Evolutionary conservation across 2,797 vertebrate genomes (phyloP), one percentile per base, ranked within the genome.

Genomic region (Leuciscus waleckii): DNA sequence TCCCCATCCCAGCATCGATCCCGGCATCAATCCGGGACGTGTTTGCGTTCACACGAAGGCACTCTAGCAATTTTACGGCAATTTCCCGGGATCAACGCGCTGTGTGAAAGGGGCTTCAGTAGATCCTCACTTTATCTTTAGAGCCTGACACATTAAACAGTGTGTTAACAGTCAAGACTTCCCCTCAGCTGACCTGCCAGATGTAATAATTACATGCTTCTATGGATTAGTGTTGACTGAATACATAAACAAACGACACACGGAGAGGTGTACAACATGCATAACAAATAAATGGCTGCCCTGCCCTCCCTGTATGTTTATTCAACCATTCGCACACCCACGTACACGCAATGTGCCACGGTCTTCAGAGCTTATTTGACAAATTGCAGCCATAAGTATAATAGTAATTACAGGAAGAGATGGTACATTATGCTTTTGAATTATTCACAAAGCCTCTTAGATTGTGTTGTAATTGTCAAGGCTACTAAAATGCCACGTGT

Each of bases 161-260:
- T 39, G 4, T 85, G 61, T 88, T 82, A 86, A 71, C n/a, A 80
- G 74, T 67, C 69, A 67, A 69, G 65, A 56, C 17, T 65, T 56
- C 43, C 35, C 39, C 46, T 85, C 37, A 29, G 17, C 37, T 61
- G 81, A 84, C 83, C 71, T 81, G 71, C 41, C 81, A 54, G 37
- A 11, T 67, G 21, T 87, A 85, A 83, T 77, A 76, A 87, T 86
- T 82, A 86, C 35, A n/a, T 14, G 84, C 84, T 82, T 78, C 54
- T 58, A 35, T 86, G 73, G 21, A 76, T 73, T 79, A 54, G 51
- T 19, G 56, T n/a, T 79, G 82, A 85, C 83, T 73, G 77, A 71
- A 85, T 82, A 77, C 76, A 83, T 83, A 85, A 68, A 61, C 71
- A 86, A 74, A 82, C 74, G 70, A 79, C 49, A 74, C 26, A 86